Evolutionary conservation across 2,113 vertebrate species (phyloP), one percentile per base, ranked within the genome.

Genomic region (Corythaixoides concolor): DNA sequence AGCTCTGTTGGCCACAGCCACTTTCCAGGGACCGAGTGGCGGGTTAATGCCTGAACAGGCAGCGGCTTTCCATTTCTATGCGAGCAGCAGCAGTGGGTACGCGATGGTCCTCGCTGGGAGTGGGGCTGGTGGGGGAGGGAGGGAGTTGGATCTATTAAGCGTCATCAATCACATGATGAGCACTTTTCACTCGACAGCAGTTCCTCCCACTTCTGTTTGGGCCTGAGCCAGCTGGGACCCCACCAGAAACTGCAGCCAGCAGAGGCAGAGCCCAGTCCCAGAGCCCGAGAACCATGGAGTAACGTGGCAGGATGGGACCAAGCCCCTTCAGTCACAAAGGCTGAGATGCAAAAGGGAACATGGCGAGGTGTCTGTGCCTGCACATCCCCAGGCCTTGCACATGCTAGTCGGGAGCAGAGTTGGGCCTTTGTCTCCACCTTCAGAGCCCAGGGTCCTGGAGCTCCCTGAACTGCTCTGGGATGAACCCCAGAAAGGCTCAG

Each of bases 161-260:
- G 94, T 96, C 98, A 98, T 98, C 97, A 98, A 98, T 99, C 98
- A 98, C 96, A 82, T 66, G 50, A 92, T 95, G 97, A 96, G 78
- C 98, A 96, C 92, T 98, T 97, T 97, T 95, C 91, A 76, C 94
- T 97, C 4, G 70, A 97, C 98, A 98, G 97, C 66, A 14, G 94
- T 97, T 98, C 97, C 96, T 98, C 97, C 97, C 98, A 79, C 97
- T 97, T 94, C 93, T 89, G 95, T 97, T 97, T 35, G 83, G 91
- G 92, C 82, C 95, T 89, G 74, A 97, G 97, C 96, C 98, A 98
- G 97, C 97, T 98, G 97, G 96, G 96, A 39, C 39, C 39, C 39
- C 41, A 43, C 41, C 41, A 43, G 41, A 43, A 43, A 43, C 41
- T 15, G 41, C 41, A 13, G 41, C 12, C 41, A 43, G 41, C 80